These are phyloP conservation scores for Metopolophium dirhodum DNA, from an alignment of 1,140 invertebrate species.

Conservation along the genomic window DNA sequence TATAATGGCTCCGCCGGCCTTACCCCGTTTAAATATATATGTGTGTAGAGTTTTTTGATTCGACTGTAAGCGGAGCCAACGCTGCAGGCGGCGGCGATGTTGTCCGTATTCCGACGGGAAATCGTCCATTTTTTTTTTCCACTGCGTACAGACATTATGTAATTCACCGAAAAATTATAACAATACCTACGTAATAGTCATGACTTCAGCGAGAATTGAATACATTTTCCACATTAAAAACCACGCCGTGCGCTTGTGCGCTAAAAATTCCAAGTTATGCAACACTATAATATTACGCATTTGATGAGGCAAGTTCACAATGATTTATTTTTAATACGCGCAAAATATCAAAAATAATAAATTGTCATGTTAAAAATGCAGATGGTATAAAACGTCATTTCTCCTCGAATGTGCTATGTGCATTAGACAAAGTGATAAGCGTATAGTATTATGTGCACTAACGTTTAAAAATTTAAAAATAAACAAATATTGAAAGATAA, in stretches of 20 bases:
- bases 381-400: neutral
- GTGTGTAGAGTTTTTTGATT: neutral
- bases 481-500: neutral
- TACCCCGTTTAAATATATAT: neutral
- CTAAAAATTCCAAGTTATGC: neutral
- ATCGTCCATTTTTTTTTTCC: constrained; percentile 30
- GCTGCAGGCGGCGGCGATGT: neutral
- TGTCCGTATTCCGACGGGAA: neutral
- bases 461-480: neutral
- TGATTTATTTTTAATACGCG: neutral
- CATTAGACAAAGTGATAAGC: neutral
- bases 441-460: neutral
- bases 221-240: neutral
- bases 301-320: neutral
- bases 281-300: neutral
- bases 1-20: neutral
- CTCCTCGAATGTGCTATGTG: neutral
- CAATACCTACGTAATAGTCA: neutral
- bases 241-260: neutral
- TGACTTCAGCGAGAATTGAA: neutral
- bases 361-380: no score
- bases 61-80: constrained; percentile 12
- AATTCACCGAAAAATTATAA: constrained; percentile 2
- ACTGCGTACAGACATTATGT: neutral
- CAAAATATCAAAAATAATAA: no score